A percentile compares a stretch with the other conserved stretches of the same genome.
These are phyloP conservation scores for Arnoldichthys spilopterus DNA, from an alignment of 2,797 vertebrate genomes.

Conservation along the genomic window DNA sequence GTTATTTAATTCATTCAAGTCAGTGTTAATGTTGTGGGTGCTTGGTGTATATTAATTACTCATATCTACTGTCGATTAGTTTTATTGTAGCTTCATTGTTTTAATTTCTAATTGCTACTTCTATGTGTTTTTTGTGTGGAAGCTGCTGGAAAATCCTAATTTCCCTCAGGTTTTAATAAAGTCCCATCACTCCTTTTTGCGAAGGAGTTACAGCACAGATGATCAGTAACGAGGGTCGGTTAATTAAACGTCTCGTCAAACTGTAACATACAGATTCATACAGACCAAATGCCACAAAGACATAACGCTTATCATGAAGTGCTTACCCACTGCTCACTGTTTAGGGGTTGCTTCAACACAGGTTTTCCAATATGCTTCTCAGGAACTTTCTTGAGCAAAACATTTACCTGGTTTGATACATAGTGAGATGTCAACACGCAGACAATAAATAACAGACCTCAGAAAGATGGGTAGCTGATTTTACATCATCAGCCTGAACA, in stretches of 20 bases:
- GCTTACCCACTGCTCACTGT: conserved; percentile 86
- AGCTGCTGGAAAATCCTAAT: too few species aligned
- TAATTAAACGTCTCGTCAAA: not conserved
- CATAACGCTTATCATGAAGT: not conserved
- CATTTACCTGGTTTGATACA: conserved; percentile 65
- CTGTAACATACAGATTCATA: not conserved
- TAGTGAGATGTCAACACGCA: not conserved
- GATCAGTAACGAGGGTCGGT: not conserved
- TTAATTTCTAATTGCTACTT: too few species aligned
- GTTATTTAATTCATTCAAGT: too few species aligned
- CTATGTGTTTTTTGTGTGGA: too few species aligned
- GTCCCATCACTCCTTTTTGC: too few species aligned
- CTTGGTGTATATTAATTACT: too few species aligned
- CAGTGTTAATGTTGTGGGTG: too few species aligned
- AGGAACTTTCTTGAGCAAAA: conserved; percentile 81
- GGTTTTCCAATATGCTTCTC: conserved; percentile 78
- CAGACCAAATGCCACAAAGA: not conserved
- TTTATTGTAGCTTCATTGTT: too few species aligned
- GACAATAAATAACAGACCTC: not conserved
- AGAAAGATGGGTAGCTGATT: not conserved
- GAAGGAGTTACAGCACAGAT: not conserved
- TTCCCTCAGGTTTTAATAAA: too few species aligned
- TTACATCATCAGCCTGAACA: not conserved
- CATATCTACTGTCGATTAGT: too few species aligned
- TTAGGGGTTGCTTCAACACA: conserved; percentile 81